Evolutionary conservation across 2,797 vertebrate species (phyloP).

Genomic region (Tokudaia tokunoshimensis): DNA sequence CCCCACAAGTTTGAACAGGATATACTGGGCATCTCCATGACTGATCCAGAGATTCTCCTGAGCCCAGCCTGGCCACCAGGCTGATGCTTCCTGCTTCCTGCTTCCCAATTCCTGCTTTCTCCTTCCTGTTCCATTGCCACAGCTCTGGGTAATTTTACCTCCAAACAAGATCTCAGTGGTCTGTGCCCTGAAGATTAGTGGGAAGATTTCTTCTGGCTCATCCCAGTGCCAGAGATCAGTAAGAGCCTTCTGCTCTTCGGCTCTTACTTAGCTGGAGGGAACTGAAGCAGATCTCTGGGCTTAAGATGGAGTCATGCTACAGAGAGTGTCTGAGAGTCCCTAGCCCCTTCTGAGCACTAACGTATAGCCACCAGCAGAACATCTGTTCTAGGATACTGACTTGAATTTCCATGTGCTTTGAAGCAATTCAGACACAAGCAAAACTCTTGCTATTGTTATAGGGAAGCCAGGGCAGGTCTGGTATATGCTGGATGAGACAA

Average conservation of each 20-base stretch:
- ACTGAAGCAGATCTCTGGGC: background rate
- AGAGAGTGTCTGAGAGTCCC: accelerated
- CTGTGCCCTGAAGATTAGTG: background rate
- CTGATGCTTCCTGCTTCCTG: background rate
- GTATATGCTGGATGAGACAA: background rate
- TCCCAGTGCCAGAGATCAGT: background rate
- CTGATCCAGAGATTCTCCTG: background rate
- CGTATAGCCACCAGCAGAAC: background rate
- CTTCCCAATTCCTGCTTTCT: background rate
- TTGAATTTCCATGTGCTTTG: background rate
- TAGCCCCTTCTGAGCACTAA: background rate
- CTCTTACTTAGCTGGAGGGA: background rate
- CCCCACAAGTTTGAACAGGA: background rate
- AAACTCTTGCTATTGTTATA: background rate
- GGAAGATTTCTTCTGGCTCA: background rate
- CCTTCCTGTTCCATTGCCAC: background rate
- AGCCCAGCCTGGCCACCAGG: background rate
- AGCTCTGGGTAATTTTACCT: background rate
- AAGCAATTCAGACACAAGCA: background rate
- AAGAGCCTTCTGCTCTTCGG: background rate
- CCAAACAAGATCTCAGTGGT: background rate
- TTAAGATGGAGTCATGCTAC: too few species aligned
- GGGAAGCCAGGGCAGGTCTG: background rate
- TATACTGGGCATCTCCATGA: background rate
- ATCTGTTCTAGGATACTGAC: background rate